phyloP scores from a whole-genome alignment of 2,113 vertebrate genomes.

The Tamias sibiricus region DNA sequence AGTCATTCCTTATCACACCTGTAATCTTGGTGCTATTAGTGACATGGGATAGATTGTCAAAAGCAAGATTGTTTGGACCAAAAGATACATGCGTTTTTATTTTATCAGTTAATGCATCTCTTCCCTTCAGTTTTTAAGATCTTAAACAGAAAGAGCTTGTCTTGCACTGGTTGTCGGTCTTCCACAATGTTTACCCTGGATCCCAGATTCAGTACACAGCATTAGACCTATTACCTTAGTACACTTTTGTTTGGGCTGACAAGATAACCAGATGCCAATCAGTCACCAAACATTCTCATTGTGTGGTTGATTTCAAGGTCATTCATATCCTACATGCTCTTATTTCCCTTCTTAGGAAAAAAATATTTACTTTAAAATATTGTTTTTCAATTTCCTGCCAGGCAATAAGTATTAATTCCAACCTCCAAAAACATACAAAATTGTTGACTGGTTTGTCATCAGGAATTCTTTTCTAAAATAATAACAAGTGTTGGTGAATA shows the following conservation, averaged over 20 bases:
- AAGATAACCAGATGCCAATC: background rate
- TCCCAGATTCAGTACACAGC: background rate
- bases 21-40: background rate
- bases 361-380: background rate
- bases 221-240: background rate
- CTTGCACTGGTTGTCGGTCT: background rate
- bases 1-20: background rate
- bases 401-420: background rate
- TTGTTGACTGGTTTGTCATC: background rate
- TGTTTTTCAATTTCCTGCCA: background rate
- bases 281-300: background rate
- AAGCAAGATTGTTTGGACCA: background rate
- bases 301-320: background rate
- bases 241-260: background rate
- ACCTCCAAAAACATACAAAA: background rate
- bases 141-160: background rate
- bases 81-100: background rate
- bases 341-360: too few species aligned
- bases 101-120: background rate
- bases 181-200: background rate
- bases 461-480: conserved; percentile 25
- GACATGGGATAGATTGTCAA: background rate
- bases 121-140: background rate
- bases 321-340: background rate
- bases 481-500: background rate